A percentile compares a stretch with the other conserved stretches of the same genome.
phyloP scores from a whole-genome alignment of 2,113 vertebrate species.

The Thinocorus orbignyianus region DNA sequence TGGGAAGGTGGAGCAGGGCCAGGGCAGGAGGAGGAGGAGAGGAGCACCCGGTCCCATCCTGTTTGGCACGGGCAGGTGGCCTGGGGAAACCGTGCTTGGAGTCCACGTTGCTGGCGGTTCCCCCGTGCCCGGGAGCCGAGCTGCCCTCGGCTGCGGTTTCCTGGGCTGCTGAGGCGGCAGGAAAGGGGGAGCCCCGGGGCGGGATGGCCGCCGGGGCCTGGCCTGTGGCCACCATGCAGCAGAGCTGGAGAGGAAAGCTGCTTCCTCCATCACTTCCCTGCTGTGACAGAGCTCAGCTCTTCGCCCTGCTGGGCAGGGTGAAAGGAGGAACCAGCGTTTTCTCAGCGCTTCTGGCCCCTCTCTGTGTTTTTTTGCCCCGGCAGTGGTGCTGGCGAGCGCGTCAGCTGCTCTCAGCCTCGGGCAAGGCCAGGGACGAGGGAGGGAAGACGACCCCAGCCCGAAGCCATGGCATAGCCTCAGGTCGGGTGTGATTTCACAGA shows the following conservation, averaged over 20 bases:
- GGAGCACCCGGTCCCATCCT: fast-evolving
- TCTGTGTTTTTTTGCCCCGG: fast-evolving
- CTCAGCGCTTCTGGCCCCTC: fast-evolving
- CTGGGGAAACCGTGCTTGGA: fast-evolving
- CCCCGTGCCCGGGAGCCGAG: fast-evolving
- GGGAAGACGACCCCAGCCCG: not conserved
- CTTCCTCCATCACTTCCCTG: not conserved
- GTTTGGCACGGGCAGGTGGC: fast-evolving
- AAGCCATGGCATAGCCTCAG: not conserved
- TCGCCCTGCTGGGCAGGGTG: not conserved
- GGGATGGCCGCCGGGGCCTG: fast-evolving
- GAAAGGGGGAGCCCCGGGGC: not conserved
- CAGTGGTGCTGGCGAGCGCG: fast-evolving
- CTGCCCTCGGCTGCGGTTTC: not conserved
- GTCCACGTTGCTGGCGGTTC: fast-evolving
- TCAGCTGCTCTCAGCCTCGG: not conserved
- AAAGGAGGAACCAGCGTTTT: not conserved
- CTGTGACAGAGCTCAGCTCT: not conserved
- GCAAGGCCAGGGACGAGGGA: not conserved
- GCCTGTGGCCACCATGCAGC: fast-evolving
- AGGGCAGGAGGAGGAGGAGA: not conserved
- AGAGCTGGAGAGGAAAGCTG: not conserved
- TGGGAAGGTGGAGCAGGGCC: fast-evolving
- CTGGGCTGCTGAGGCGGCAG: not conserved
- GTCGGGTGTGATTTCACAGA: not conserved